These are phyloP conservation scores for Brachionus rubens DNA, from an alignment of 1,140 invertebrate species.

Conservation along the genomic window DNA sequence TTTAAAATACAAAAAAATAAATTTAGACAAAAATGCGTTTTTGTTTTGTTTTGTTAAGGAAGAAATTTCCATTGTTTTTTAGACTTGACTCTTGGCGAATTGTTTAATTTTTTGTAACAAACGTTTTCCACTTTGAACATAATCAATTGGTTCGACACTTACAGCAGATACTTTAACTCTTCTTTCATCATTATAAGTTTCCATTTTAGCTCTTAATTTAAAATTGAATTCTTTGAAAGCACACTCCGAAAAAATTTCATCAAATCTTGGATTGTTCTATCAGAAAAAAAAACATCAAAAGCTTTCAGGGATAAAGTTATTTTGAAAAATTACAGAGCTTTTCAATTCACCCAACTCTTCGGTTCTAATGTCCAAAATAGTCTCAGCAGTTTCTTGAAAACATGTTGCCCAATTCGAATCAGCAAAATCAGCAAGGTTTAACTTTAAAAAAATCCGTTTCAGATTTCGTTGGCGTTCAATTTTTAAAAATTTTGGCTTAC, in stretches of 20 bases:
- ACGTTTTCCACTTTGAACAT: slow-evolving; percentile 15
- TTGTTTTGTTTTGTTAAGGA: neutral
- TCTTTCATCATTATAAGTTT: slow-evolving; percentile 83
- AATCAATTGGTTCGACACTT: slow-evolving; percentile 19
- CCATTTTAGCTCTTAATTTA: slow-evolving; percentile 77
- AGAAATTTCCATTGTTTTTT: neutral
- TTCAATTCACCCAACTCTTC: slow-evolving; percentile 67
- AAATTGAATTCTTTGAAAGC: slow-evolving; percentile 77
- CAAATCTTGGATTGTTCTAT: slow-evolving; percentile 60
- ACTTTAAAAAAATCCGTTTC: slow-evolving; percentile 60
- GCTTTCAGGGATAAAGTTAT: slow-evolving; percentile 54
- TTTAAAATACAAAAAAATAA: too few relatives aligned
- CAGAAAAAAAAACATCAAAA: slow-evolving; percentile 47
- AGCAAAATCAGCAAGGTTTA: slow-evolving; percentile 75
- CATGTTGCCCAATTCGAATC: slow-evolving; percentile 79
- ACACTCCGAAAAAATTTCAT: slow-evolving; percentile 69
- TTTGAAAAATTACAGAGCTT: slow-evolving; percentile 51
- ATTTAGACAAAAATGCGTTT: neutral
- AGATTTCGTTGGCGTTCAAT: neutral
- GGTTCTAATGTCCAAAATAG: slow-evolving; percentile 71
- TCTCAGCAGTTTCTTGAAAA: slow-evolving; percentile 81
- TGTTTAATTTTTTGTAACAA: slow-evolving; percentile 44
- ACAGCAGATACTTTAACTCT: slow-evolving; percentile 71
- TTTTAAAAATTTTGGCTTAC: slow-evolving; percentile 62
- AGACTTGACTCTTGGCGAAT: slow-evolving; percentile 34